Evolutionary conservation across 2,888 invertebrate species (phyloP), one percentile per base, ranked within the genome.

Genomic region (Ellobium chinense): DNA sequence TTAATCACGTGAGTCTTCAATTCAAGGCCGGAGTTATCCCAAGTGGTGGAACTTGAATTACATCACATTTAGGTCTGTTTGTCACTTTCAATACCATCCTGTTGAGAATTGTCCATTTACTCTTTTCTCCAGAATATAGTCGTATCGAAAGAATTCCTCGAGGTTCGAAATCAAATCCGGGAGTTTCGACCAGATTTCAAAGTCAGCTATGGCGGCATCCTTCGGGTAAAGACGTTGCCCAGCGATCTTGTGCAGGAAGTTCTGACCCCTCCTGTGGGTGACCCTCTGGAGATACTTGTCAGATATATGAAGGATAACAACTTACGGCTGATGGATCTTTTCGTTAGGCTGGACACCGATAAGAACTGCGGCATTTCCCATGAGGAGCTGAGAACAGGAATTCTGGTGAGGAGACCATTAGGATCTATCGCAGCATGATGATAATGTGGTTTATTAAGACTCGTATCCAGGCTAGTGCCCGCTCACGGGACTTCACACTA

Each of bases 331-430:
- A 70, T 89, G 58, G 89, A 91, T 74, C 80, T 91, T 46, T 90
- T 91, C 83, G 86, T 84, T 56, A 82, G 81, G 66, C 85, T 90
- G 29, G 91, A 91, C 84, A 85, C 73, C 21, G 88, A 91, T 80
- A 85, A 86, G 60, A 89, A 86, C 39, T 85, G 85, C 62, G 74
- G 85, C 27, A 65, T 91, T 29, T 81, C 86, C 2, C 56, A 72
- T 7, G 82, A 85, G 14, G 91, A 91, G 77, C 87, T 91, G 56
- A 81, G 75, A 4, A 31, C 9, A 0, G 89, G 89, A 0, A 78
- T 89, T 7, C 36, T 80, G 81, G 88, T 88, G 76, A 78, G 77
- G 29, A n/a, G n/a, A n/a, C n/a, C n/a, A n/a, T n/a, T n/a, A n/a
- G n/a, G n/a, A n/a, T n/a, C n/a, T n/a, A n/a, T n/a, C n/a, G n/a